Evolutionary conservation across 2,113 vertebrate genomes (phyloP).

Genomic region (Gnathonemus echidnorhynchus): DNA sequence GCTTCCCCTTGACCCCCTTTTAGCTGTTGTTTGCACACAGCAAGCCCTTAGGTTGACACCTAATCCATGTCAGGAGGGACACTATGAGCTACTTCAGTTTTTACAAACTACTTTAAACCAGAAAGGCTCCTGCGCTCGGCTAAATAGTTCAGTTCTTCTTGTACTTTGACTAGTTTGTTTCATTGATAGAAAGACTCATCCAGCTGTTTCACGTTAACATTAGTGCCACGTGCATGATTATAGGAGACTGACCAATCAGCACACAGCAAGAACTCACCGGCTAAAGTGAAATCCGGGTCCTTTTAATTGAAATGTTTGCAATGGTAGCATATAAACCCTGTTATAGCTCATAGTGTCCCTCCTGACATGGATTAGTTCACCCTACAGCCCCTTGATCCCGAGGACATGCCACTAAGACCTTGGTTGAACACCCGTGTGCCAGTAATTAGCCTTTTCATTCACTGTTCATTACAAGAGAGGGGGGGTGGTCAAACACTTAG

Average conservation of each 20-base stretch:
- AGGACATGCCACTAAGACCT: neutral
- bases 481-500: neutral
- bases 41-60: neutral
- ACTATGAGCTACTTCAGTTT: neutral
- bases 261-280: neutral
- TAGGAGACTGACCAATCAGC: neutral
- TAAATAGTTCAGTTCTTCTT: neutral
- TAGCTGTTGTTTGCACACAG: neutral
- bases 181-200: too few species aligned
- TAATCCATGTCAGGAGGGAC: neutral
- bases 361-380: neutral
- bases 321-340: neutral
- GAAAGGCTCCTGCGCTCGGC: neutral
- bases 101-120: neutral
- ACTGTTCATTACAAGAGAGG: neutral
- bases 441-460: neutral
- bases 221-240: neutral
- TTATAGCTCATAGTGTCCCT: neutral
- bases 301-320: neutral
- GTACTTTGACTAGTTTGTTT: neutral
- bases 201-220: neutral
- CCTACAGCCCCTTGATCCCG: neutral
- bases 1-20: neutral
- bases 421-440: neutral
- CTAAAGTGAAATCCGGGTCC: neutral